phyloP scores from a whole-genome alignment of 2,113 vertebrate genomes.

The Erythrocercus mccallii region DNA sequence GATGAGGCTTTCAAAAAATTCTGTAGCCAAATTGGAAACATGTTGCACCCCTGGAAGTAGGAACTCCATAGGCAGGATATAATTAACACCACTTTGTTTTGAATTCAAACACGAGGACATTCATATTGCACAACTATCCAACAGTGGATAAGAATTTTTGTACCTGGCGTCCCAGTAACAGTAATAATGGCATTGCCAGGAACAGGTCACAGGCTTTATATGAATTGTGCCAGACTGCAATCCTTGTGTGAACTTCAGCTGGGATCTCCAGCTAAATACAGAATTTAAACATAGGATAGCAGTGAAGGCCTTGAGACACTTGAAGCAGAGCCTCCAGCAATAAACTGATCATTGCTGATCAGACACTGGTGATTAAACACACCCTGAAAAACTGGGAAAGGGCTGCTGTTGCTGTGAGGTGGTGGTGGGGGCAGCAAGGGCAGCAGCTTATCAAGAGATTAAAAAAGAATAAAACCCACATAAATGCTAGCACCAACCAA shows the following conservation, averaged over 20 bases:
- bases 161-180: not conserved
- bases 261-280: not conserved
- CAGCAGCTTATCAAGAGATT: not conserved
- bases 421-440: not conserved
- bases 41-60: not conserved
- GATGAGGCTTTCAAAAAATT: not conserved
- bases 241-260: not conserved
- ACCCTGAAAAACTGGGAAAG: not conserved
- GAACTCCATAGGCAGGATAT: not conserved
- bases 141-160: not conserved
- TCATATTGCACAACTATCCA: not conserved
- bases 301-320: not conserved
- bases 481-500: not conserved
- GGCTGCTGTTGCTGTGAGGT: not conserved
- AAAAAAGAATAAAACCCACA: accelerated
- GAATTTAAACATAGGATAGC: not conserved
- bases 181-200: too few relatives aligned
- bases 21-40: not conserved
- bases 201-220: not conserved
- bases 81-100: not conserved
- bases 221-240: not conserved
- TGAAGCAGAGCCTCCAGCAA: not conserved
- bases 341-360: not conserved
- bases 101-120: not conserved
- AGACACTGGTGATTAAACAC: not conserved